phyloP scores from a whole-genome alignment of 2,113 vertebrate species.

The Notothenia rossii region DNA sequence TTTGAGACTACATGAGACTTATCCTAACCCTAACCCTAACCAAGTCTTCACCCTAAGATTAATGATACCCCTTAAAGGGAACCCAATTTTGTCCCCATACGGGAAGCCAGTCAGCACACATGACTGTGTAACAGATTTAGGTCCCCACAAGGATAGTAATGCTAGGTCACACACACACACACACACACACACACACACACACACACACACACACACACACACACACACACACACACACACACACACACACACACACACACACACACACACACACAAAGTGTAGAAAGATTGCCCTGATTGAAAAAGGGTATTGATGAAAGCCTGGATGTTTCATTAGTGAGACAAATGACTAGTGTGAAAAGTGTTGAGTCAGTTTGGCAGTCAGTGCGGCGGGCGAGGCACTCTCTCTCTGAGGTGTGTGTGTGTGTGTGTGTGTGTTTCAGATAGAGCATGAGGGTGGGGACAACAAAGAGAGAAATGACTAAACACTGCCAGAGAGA shows the following conservation, averaged over 20 bases:
- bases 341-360: conserved; percentile 52
- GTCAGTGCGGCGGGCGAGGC: neutral
- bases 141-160: too few species aligned
- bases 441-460: conserved; percentile 7
- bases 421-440: conserved; percentile 23
- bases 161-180: neutral
- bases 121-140: too few species aligned
- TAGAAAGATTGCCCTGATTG: conserved; percentile 7
- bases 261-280: neutral
- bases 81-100: too few species aligned
- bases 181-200: conserved; percentile 37
- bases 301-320: conserved; percentile 45
- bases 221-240: conserved; percentile 31
- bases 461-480: neutral
- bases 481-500: neutral
- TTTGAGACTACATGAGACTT: too few species aligned
- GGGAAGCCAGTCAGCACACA: too few species aligned
- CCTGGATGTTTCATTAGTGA: conserved; percentile 42
- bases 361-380: conserved; percentile 64
- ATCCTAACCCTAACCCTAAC: too few species aligned
- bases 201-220: conserved; percentile 26
- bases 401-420: conserved; percentile 29
- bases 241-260: conserved; percentile 12
- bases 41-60: too few species aligned
- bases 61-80: too few species aligned